Percentiles rank a stretch among this genome's conserved stretches.
phyloP scores from a whole-genome alignment of 2,888 invertebrate genomes.

The Cephus rjabovi region DNA sequence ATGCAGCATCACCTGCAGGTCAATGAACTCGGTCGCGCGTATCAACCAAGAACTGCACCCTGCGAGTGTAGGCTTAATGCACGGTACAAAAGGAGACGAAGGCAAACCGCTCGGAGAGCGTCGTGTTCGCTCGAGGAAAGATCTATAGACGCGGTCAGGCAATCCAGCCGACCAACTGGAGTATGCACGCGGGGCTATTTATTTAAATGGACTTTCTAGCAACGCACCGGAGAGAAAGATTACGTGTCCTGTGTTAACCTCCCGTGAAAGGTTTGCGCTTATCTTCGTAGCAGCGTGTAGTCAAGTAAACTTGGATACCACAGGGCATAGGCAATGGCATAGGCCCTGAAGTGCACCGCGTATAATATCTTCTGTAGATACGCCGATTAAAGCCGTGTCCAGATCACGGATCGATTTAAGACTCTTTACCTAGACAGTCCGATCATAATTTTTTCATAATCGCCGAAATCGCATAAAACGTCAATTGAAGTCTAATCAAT shows the following conservation, averaged over 20 bases:
- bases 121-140: not conserved
- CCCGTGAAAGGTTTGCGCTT: not conserved
- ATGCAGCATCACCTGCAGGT: slow-evolving; percentile 33
- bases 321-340: not conserved
- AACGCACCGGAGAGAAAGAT: not conserved
- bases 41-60: slow-evolving; percentile 23
- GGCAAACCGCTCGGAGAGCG: not conserved
- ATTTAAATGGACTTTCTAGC: slow-evolving; percentile 1
- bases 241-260: not conserved
- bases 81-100: not conserved
- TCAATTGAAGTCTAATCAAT: no score
- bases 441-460: no score
- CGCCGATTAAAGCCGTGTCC: no score
- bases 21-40: slow-evolving; percentile 29
- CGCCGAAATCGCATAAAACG: no score
- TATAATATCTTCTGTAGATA: not conserved
- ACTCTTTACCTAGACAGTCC: no score
- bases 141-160: not conserved
- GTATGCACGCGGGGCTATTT: not conserved
- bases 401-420: no score
- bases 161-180: not conserved
- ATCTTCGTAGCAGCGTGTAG: not conserved
- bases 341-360: not conserved
- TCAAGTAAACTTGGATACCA: not conserved
- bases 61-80: slow-evolving; percentile 5